Evolutionary conservation across 2,888 invertebrate species (phyloP), one percentile per base, ranked within the genome.

Genomic region (Sinotaia quadrata): DNA sequence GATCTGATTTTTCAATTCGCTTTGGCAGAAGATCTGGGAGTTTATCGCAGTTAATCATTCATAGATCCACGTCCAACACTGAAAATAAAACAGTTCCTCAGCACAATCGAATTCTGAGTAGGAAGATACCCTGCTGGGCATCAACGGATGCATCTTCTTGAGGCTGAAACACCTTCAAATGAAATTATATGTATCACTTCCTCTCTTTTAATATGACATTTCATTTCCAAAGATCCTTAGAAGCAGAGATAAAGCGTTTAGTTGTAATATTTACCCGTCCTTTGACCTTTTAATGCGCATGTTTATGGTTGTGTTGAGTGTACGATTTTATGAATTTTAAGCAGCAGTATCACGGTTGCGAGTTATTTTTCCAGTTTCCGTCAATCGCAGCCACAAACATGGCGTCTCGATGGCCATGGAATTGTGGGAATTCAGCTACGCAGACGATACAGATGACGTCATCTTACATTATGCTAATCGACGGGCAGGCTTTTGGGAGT

Each of bases 361-460:
- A 24, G 33, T 37, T 33, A 31, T 24, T 41, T 68, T 57, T 52
- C 63, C 63, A 67, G 58, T 37, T 70, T 60, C 57, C 51, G 51
- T 47, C 65, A 58, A 71, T 71, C 37, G 59, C 68, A 54, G 61
- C 61, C 67, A 67, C 37, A 57, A 75, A 70, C 73, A 72, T 75
- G 73, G 75, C 75, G 68, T 58, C 69, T 57, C 52, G 65, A 56
- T 57, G 72, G 52, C 33, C 62, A 47, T 34, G 58, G 75, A 67
- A 75, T 75, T 73, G 60, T 75, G 75, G 75, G 75, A 71, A 62
- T 63, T 58, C 41, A 54, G 51, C 62, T 57, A 67, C 62, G 67
- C 67, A 67, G 67, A 62, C 58, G 67, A 61, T 61, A 57, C 34
- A 61, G 24, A 71, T 71, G 71, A 71, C 71, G 71, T 71, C 71